Evolutionary conservation across 2,888 invertebrate species (phyloP), one percentile per base, ranked within the genome.

Genomic region (Leucophora obtusa): DNA sequence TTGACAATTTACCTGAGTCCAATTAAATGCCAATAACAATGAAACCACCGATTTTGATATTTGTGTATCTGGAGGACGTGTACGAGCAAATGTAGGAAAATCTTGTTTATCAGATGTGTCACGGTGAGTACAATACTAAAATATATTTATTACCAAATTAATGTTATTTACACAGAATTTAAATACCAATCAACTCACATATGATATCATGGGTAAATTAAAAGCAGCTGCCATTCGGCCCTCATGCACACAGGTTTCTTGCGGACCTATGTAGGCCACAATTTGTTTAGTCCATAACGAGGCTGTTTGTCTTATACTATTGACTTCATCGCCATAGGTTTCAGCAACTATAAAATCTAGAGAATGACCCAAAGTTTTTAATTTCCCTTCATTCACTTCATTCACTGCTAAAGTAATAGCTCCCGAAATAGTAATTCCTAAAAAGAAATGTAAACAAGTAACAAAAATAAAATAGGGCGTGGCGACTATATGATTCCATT

Each of bases 191-290:
- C 11, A 17, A 94, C 96, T 95, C 91, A 98, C 98, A 89, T 98
- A 98, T 84, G 98, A 98, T 87, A 98, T 95, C 98, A 98, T 98
- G 6, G 97, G 97, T 62, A 97, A 91, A 90, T 98, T 97, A 91
- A 98, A 97, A 53, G 97, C 95, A 1, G 97, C 95, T 0, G 98
- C 97, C 94, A 98, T 95, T 84, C 96, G 93, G 0, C 96, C 98
- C 90, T 98, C 98, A 89, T 97, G 97, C 18, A 96, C 94, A 89
- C 98, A 97, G 0, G 97, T 91, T 83, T 91, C 91, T 87, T 96
- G 96, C 0, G 96, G 96, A 0, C 97, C 98, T 84, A 98, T 96
- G 89, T 96, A 97, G 43, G 94, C 97, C 2, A 96, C 94, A 69
- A 98, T 94, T 86, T 97, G 96, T 83, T 93, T 92, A 62, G 94